Evolutionary conservation across 1,140 invertebrate genomes (phyloP).

Genomic region (Brachionus paranguensis): DNA sequence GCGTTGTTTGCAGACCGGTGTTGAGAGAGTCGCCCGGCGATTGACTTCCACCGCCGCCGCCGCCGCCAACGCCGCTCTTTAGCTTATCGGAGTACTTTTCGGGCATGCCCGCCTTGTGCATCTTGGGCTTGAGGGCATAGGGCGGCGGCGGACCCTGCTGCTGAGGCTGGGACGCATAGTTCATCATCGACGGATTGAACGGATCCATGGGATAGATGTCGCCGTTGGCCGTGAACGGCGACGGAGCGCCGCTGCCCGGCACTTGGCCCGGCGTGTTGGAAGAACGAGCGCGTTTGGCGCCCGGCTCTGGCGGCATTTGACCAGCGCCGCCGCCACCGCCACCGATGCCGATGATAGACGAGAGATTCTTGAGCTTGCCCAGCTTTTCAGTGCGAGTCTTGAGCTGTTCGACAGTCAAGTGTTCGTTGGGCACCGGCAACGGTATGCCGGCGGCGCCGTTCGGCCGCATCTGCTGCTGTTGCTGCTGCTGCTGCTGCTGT

Average conservation of each 20-base stretch:
- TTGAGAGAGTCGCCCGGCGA: background rate
- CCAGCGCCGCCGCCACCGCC: background rate
- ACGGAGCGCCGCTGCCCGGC: background rate
- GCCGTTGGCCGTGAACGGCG: background rate
- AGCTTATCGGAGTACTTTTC: constrained; percentile 29
- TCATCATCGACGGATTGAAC: background rate
- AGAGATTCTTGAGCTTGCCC: constrained; percentile 66
- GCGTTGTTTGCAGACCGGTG: constrained; percentile 28
- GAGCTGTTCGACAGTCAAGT: constrained; percentile 87
- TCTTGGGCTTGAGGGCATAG: constrained; percentile 12
- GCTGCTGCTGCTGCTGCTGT: too few relatives aligned
- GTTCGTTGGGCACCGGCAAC: constrained; percentile 12
- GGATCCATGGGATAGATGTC: background rate
- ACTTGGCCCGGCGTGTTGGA: background rate
- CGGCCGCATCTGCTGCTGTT: background rate
- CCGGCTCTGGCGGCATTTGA: background rate
- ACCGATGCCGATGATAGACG: background rate
- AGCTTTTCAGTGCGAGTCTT: constrained; percentile 85
- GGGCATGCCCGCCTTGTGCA: constrained; percentile 22
- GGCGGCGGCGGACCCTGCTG: constrained; percentile 28
- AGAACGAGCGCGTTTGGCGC: background rate
- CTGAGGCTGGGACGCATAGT: background rate
- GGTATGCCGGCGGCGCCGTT: background rate
- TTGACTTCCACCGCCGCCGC: background rate
- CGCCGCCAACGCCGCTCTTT: too few relatives aligned